phyloP scores from a whole-genome alignment of 2,888 invertebrate species.

The Blomia tropicalis region DNA sequence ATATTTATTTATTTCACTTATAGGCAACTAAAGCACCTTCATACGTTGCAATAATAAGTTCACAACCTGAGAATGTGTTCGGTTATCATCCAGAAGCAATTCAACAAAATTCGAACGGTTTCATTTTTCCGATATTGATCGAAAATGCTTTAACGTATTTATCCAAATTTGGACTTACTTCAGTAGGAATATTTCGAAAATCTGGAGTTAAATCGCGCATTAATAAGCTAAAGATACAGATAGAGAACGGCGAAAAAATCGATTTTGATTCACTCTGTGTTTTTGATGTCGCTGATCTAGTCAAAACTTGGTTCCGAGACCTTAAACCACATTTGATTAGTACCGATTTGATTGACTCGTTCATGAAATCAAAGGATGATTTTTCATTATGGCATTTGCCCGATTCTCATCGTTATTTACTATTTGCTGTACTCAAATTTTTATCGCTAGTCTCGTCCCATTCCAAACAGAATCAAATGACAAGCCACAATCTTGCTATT shows the following conservation, averaged over 20 bases:
- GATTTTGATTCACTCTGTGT: constrained; percentile 15
- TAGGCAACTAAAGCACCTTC: no score
- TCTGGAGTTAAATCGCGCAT: constrained; percentile 27
- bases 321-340: constrained; percentile 25
- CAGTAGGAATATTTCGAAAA: constrained; percentile 27
- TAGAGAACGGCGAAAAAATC: constrained; percentile 16
- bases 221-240: constrained; percentile 12
- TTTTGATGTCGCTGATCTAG: constrained; percentile 26
- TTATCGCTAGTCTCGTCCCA: constrained; percentile 20
- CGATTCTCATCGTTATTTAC: constrained; percentile 23
- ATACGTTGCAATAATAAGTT: no score
- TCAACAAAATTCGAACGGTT: constrained; percentile 10
- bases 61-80: no score
- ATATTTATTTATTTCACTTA: no score
- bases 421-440: constrained; percentile 23
- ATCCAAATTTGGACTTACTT: constrained; percentile 16
- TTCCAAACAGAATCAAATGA: constrained; percentile 26
- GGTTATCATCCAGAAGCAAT: not conserved
- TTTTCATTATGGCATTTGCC: constrained; percentile 15
- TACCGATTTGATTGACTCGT: constrained; percentile 22
- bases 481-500: constrained; percentile 25
- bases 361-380: constrained; percentile 16
- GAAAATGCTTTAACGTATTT: constrained; percentile 24
- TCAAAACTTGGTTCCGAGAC: constrained; percentile 25
- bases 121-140: constrained; percentile 22